These are phyloP conservation scores for Mallateleia sp. DNA, from an alignment of 2,888 invertebrate genomes.

Conservation along the genomic window DNA sequence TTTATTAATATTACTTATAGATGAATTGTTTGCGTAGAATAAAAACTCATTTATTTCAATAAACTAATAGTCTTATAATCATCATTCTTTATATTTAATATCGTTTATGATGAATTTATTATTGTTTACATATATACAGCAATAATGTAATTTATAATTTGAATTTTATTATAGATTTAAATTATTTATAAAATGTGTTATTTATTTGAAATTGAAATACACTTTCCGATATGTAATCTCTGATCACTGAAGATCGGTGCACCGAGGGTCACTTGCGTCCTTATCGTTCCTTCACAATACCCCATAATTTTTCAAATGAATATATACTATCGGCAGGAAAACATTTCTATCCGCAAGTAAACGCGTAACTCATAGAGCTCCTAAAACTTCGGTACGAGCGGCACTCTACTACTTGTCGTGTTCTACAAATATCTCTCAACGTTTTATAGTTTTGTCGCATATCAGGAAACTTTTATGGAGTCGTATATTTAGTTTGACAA, in stretches of 20 bases:
- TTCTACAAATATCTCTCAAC: constrained; percentile 60
- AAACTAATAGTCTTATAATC: too few species aligned
- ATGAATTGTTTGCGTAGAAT: too few species aligned
- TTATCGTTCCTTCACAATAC: constrained; percentile 1
- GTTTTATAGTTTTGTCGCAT: constrained; percentile 65
- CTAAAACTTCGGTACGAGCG: constrained; percentile 51
- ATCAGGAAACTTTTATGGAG: constrained; percentile 61
- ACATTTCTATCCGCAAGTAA: constrained; percentile 42
- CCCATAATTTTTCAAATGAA: constrained; percentile 36
- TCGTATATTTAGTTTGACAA: constrained; percentile 63
- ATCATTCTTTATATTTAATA: too few species aligned
- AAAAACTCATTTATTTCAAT: too few species aligned
- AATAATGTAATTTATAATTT: too few species aligned
- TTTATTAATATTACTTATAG: too few species aligned
- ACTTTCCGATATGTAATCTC: too few species aligned
- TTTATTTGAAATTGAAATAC: too few species aligned
- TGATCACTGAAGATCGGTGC: not conserved
- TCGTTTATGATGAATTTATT: too few species aligned
- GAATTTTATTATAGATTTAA: too few species aligned
- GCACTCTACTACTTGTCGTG: constrained; percentile 41
- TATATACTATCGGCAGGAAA: constrained; percentile 24
- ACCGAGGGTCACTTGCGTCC: not conserved
- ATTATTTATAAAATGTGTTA: too few species aligned
- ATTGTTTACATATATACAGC: too few species aligned
- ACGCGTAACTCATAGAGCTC: constrained; percentile 45